These are phyloP conservation scores for Heliconius charithonia DNA, from an alignment of 2,888 invertebrate genomes.

Conservation along the genomic window DNA sequence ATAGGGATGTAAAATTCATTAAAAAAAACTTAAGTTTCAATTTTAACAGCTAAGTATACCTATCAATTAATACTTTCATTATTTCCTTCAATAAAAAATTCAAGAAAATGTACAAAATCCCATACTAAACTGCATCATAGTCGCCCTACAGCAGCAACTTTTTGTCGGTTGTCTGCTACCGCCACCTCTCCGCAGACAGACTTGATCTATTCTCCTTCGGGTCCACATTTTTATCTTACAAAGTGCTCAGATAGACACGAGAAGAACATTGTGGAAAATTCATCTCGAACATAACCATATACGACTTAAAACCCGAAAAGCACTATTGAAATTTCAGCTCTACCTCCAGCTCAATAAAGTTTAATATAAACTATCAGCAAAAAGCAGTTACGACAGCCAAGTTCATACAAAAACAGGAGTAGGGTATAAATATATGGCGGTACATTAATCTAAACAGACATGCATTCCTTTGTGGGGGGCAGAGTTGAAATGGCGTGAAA, in stretches of 20 bases:
- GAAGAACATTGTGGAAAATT: slow-evolving; percentile 80
- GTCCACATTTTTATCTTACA: slow-evolving; percentile 82
- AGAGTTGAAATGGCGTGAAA: slow-evolving; percentile 82
- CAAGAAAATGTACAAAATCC: neutral
- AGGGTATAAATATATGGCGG: slow-evolving; percentile 80
- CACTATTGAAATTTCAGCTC: slow-evolving; percentile 41
- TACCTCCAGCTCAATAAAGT: slow-evolving; percentile 27
- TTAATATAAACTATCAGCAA: slow-evolving; percentile 48
- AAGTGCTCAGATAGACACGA: slow-evolving; percentile 82
- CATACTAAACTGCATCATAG: slow-evolving; percentile 37
- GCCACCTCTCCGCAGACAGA: slow-evolving; percentile 67
- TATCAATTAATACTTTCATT: neutral
- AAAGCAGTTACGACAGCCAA: slow-evolving; percentile 55
- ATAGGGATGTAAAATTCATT: too few relatives aligned
- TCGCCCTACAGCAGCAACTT: slow-evolving; percentile 59
- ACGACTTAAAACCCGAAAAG: slow-evolving; percentile 49
- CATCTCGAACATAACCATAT: slow-evolving; percentile 58
- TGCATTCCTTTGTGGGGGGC: slow-evolving; percentile 77
- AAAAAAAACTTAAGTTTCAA: too few relatives aligned
- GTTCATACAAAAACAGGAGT: slow-evolving; percentile 67
- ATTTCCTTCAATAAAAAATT: neutral
- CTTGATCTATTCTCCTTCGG: slow-evolving; percentile 78
- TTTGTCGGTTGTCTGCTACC: slow-evolving; percentile 65
- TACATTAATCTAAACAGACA: slow-evolving; percentile 82
- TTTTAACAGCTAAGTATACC: neutral